Conservation (phyloP, 2,113 vertebrate genomes). For the Aegypius monachus region DNA sequence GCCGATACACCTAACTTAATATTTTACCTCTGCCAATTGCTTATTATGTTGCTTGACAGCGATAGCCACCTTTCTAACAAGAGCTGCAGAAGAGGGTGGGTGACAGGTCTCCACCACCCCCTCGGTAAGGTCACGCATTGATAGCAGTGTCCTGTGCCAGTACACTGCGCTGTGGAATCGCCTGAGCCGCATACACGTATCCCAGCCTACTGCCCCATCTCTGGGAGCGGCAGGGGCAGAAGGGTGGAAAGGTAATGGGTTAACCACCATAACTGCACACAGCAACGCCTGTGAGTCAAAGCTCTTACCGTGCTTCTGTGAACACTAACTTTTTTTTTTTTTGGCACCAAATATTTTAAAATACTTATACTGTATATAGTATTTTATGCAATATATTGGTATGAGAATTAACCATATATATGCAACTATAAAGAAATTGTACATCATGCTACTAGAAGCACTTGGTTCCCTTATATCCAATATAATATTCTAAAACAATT, state of each 20-base stretch:
- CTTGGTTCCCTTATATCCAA: background rate
- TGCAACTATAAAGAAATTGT: background rate
- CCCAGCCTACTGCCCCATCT: background rate
- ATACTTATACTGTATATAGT: background rate
- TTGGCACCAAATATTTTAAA: background rate
- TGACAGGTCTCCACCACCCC: background rate
- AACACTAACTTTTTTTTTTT: background rate
- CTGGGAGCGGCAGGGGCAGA: background rate
- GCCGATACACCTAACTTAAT: background rate
- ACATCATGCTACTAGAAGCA: background rate
- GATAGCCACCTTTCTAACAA: background rate
- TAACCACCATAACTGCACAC: background rate
- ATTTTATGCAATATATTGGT: background rate
- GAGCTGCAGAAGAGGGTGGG: background rate
- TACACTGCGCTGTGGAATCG: fast-evolving
- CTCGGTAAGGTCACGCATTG: background rate
- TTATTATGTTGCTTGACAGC: background rate
- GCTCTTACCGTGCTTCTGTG: background rate
- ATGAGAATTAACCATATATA: background rate
- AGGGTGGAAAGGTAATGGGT: too few species aligned
- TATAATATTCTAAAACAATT: background rate
- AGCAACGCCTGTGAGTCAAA: background rate
- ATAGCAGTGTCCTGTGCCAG: background rate
- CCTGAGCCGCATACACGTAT: background rate
- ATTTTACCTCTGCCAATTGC: background rate